A percentile compares a stretch with the other conserved stretches of the same genome.
Conservation (phyloP, 2,888 invertebrate genomes). For the Aspidiotus destructor region DNA sequence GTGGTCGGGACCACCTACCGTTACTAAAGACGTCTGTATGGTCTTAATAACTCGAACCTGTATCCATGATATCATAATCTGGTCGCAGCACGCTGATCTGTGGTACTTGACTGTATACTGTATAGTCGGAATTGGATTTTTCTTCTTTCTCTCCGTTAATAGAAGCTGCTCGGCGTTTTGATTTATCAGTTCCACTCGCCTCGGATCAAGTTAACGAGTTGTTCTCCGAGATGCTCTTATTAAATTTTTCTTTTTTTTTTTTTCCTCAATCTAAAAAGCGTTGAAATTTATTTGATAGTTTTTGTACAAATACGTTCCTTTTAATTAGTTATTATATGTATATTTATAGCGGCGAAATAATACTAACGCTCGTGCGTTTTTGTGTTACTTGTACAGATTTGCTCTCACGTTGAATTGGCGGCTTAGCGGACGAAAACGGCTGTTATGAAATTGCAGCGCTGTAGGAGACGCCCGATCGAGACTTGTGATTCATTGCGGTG, state of each 20-base stretch:
- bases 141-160: neutral
- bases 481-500: constrained; percentile 14
- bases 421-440: constrained; percentile 1
- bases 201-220: too few species aligned
- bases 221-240: too few species aligned
- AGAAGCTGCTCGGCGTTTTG: constrained; percentile 1
- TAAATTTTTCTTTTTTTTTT: too few species aligned
- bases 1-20: constrained; percentile 24
- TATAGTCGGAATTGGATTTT: neutral
- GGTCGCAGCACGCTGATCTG: neutral
- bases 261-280: neutral
- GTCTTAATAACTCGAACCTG: neutral
- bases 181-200: neutral
- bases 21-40: constrained; percentile 15
- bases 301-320: neutral
- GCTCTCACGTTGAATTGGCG: neutral
- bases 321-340: neutral
- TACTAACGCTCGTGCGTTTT: neutral
- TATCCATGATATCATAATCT: constrained; percentile 1
- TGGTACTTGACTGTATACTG: neutral
- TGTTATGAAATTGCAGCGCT: constrained; percentile 25
- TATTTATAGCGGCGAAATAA: too few species aligned
- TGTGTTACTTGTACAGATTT: neutral
- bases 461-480: constrained; percentile 4
- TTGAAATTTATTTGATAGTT: constrained; percentile 2